Evolutionary conservation across 2,797 vertebrate species (phyloP).

Genomic region (Liasis olivaceus): DNA sequence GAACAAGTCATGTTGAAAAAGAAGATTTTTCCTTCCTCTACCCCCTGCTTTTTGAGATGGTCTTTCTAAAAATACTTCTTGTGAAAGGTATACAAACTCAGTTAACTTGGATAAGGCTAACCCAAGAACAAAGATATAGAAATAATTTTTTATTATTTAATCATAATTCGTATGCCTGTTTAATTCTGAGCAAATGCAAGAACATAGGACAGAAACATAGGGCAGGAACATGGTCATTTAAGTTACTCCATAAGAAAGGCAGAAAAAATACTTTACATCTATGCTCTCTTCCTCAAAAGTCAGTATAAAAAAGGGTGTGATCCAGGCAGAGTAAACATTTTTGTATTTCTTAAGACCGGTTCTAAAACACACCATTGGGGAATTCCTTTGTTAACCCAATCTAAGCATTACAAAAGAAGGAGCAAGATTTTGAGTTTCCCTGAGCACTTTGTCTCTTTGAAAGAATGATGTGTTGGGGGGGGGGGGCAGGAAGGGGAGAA

Average conservation of each 20-base stretch:
- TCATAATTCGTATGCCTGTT: conserved; percentile 16
- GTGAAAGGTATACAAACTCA: conserved; percentile 24
- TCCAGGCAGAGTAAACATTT: not conserved
- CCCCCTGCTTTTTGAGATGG: not conserved
- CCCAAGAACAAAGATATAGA: conserved; percentile 32
- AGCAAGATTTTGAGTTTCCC: not conserved
- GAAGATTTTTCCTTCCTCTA: not conserved
- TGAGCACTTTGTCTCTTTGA: not conserved
- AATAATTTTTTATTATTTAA: conserved; percentile 32
- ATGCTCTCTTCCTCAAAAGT: not conserved
- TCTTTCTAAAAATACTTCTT: not conserved
- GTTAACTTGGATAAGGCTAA: not conserved
- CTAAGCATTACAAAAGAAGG: not conserved
- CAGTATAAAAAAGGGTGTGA: not conserved
- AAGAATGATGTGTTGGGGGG: not conserved
- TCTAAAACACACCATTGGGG: not conserved
- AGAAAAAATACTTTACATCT: not conserved
- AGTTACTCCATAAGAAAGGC: conserved; percentile 15
- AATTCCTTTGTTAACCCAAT: not conserved
- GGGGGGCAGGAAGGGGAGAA: not conserved
- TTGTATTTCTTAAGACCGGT: not conserved
- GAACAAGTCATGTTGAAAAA: conserved; percentile 8
- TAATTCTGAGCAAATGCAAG: conserved; percentile 22
- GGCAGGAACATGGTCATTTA: not conserved
- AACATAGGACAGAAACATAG: not conserved